A percentile compares a stretch with the other conserved stretches of the same genome.
Conservation (phyloP, 2,888 invertebrate species). For the Sarcophaga caerulescens region DNA sequence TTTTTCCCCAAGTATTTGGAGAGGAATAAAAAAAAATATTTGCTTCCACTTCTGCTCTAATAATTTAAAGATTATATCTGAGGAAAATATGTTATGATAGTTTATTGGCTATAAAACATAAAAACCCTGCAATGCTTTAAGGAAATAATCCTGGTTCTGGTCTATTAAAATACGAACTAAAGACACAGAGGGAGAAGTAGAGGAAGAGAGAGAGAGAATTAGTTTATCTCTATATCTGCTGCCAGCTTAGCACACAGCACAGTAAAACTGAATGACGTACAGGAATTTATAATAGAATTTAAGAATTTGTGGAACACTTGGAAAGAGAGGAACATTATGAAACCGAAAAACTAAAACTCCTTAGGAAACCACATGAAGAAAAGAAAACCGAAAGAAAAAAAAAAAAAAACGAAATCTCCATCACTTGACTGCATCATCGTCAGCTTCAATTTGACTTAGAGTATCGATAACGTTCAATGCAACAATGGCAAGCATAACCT, state of each 20-base stretch:
- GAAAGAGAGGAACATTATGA: not conserved
- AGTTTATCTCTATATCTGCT: no score
- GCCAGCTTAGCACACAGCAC: constrained; percentile 1
- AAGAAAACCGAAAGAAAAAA: not conserved
- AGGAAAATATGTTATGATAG: constrained; percentile 62
- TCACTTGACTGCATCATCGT: constrained; percentile 52
- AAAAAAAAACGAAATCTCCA: constrained; percentile 47
- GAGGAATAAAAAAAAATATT: constrained; percentile 13
- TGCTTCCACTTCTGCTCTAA: constrained; percentile 60
- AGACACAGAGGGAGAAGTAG: not conserved
- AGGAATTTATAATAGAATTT: not conserved
- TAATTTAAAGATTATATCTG: constrained; percentile 64
- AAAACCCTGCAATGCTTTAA: constrained; percentile 45
- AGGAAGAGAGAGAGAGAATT: no score
- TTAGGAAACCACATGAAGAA: constrained; percentile 41
- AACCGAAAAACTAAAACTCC: constrained; percentile 28
- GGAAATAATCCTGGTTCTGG: constrained; percentile 42
- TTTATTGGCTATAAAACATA: constrained; percentile 64
- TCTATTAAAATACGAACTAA: constrained; percentile 50
- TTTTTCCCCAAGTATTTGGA: constrained; percentile 3
- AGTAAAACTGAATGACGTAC: not conserved
- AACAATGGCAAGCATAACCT: not conserved
- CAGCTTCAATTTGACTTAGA: constrained; percentile 10
- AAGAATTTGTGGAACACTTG: not conserved
- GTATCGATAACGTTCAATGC: not conserved